Percentiles rank a stretch among this genome's conserved stretches.
Conservation (phyloP, 2,797 vertebrate species). For the Gila robusta region DNA sequence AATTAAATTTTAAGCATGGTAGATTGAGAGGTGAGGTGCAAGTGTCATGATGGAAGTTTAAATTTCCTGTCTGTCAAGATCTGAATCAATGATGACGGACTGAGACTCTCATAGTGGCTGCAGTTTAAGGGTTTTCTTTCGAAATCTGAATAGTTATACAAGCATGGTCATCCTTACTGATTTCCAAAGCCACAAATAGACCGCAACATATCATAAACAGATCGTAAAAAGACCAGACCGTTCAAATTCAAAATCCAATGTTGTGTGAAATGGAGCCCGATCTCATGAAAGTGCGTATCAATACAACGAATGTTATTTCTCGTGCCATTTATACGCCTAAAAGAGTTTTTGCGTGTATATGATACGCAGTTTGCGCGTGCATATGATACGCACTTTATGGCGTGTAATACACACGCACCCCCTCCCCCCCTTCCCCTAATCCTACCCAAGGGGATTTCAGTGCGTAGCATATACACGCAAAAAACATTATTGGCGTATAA, state of each 20-base stretch:
- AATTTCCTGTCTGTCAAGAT: constrained; percentile 73
- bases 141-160: constrained; percentile 4
- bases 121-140: background rate
- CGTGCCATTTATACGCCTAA: no score
- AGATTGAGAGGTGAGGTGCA: constrained; percentile 77
- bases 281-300: no score
- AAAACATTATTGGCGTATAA: no score
- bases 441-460: no score
- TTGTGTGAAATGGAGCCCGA: no score
- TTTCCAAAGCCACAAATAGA: background rate
- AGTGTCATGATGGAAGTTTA: constrained; percentile 75
- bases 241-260: background rate
- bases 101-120: background rate
- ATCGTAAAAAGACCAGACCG: background rate
- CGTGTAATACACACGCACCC: no score
- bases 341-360: no score
- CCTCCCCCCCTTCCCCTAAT: no score
- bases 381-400: no score
- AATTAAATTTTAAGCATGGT: constrained; percentile 91
- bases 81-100: constrained; percentile 49
- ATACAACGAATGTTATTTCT: no score
- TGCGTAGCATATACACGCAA: no score
- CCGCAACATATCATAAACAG: background rate
- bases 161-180: background rate
- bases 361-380: no score